These are phyloP conservation scores for Pogonocherus hispidulus DNA, from an alignment of 2,888 invertebrate genomes.

Conservation along the genomic window DNA sequence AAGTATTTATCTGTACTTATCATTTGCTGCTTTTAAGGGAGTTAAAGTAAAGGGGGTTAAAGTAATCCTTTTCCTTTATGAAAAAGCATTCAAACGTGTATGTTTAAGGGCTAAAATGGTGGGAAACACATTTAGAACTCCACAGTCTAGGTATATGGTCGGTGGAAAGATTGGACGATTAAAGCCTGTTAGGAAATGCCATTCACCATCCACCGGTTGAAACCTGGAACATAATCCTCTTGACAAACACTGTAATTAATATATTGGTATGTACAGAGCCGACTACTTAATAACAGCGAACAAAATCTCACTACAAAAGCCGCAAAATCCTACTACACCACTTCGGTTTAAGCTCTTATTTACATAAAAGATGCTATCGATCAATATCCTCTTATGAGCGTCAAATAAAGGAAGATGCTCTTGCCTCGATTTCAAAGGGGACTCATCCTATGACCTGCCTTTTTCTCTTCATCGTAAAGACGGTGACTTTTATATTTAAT, in stretches of 20 bases:
- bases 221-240: conserved; percentile 44
- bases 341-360: conserved; percentile 45
- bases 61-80: too few relatives aligned
- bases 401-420: conserved; percentile 16
- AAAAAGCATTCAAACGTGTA: too few relatives aligned
- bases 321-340: conserved; percentile 47
- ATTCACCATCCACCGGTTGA: too few relatives aligned
- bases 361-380: conserved; percentile 49
- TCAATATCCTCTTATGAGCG: conserved; percentile 37
- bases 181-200: too few relatives aligned
- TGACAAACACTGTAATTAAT: conserved; percentile 50
- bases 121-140: conserved; percentile 9
- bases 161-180: conserved; percentile 7
- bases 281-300: conserved; percentile 47
- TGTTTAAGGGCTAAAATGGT: not conserved
- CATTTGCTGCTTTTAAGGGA: too few relatives aligned
- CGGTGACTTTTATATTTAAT: conserved; percentile 4
- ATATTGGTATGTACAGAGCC: conserved; percentile 44
- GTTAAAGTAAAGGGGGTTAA: too few relatives aligned
- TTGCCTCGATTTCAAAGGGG: conserved; percentile 25
- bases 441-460: conserved; percentile 7
- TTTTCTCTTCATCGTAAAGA: conserved; percentile 1
- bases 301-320: conserved; percentile 48
- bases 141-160: not conserved
- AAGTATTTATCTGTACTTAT: too few relatives aligned